Base-by-base conservation (phyloP, 2,113 vertebrate species). In the Misgurnus anguillicaudatus region DNA sequence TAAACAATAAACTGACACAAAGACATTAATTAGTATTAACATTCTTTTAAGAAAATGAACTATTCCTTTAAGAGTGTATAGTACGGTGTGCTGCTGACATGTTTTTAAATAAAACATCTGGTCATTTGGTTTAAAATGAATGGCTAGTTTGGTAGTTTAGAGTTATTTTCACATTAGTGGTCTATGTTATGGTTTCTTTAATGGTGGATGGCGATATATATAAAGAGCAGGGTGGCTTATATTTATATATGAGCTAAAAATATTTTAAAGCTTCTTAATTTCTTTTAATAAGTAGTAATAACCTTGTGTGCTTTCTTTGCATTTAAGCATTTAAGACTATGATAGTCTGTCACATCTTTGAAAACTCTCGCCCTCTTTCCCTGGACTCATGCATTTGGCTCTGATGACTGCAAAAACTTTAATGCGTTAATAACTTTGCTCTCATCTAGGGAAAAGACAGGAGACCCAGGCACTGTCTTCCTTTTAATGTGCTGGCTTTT, bases 401-500 rank as follows among this genome's bases (percentile, higher is more conserved):
- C 72, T 67, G 81, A 78, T 78, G 75, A 74, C 83, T 79, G 76
- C 61, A 31, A 69, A 82, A 83, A 51, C 80, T 83, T 76, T 47
- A 62, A 74, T 75, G 82, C 82, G 83, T 85, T 85, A 84, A 82
- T 85, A 86, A 86, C 83, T 83, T 82, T 67, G 57, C 73, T 78
- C 69, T 75, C 79, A 73, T 81, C 79, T 78, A 72, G 76, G 80
- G 83, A 84, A 82, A 82, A 84, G 81, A 81, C 84, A 82, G 62
- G 81, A 80, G 81, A 86, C 81, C 86, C 48, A 82, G 85, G 71
- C 85, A 58, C 83, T 63, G 66, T 80, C 85, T 78, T 79, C 75
- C 70, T 77, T 82, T 80, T 85, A 85, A 83, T 80, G 85, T 83
- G 80, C 83, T 86, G 86, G 82, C 85, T 83, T 87, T 87, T 85